Evolutionary conservation across 2,888 invertebrate genomes (phyloP), one percentile per base, ranked within the genome.

Genomic region (Hoplodrina blanda): DNA sequence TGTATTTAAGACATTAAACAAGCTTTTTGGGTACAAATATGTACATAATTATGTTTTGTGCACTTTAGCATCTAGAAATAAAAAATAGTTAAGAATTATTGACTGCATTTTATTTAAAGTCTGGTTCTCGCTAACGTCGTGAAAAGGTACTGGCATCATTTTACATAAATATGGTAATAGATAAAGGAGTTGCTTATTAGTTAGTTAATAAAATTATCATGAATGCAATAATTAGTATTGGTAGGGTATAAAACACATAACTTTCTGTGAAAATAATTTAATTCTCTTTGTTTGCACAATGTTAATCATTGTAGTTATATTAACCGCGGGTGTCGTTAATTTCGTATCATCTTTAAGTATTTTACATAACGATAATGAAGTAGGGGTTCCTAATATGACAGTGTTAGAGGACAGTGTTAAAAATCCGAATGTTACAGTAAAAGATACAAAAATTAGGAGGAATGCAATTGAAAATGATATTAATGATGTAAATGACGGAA

Each of bases 51-150:
- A 62, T 49, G 41, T 52, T 80, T 63, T 73, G 71, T 75, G 72
- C 69, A 80, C 69, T 73, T 72, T 66, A 69, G 60, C 67, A 49
- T 63, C 44, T 62, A 82, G 55, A 53, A 83, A 70, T 82, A 82
- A 84, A 84, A 15, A 62, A 55, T 64, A 64, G 17, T 73, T 78
- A 81, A 67, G 62, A 41, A 73, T 13, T 7, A 73, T 25, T 69
- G 20, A 0, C 3, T 25, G 53, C 33, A 37, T 82, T 82, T 80
- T 41, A 82, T 69, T 82, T 13, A 10, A 10, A 52, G 33, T 33
- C 15, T 66, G 6, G 4, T 55, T 55, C 19, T 55, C 10, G 1
- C 13, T 60, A 59, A 13, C 25, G 30, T 67, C 10, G 2, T 37
- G 20, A 10, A 11, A 13, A 44, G 20, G 20, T 50, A 55, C 19